Conservation (phyloP, 2,113 vertebrate species). For the Pyrgilauda ruficollis region DNA sequence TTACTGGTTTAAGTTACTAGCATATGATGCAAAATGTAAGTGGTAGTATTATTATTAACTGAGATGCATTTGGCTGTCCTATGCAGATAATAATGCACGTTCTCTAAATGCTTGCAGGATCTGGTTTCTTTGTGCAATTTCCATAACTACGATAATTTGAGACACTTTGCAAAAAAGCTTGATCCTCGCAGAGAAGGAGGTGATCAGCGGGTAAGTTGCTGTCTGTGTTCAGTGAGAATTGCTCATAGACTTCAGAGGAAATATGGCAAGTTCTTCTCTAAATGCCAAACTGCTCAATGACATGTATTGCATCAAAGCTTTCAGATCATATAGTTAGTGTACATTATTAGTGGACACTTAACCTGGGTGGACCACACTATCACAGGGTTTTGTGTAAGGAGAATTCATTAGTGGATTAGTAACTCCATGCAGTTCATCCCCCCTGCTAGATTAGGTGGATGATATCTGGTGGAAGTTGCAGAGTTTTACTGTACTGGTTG, state of each 20-base stretch:
- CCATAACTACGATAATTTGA: slow-evolving; percentile 98
- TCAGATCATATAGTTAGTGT: background rate
- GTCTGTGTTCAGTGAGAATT: background rate
- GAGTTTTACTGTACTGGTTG: background rate
- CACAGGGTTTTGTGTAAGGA: background rate
- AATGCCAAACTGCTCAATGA: slow-evolving; percentile 28
- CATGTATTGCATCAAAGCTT: slow-evolving; percentile 48
- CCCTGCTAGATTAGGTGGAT: background rate
- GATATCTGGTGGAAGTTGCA: background rate
- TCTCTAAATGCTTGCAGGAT: slow-evolving; percentile 78
- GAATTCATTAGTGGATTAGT: background rate
- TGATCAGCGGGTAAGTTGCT: slow-evolving; percentile 91
- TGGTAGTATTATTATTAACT: background rate
- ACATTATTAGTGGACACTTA: background rate
- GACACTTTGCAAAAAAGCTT: slow-evolving; percentile 98
- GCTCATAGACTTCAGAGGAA: background rate
- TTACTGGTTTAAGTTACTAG: background rate
- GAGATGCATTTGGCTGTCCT: background rate
- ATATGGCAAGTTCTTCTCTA: background rate
- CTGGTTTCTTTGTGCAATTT: slow-evolving; percentile 96
- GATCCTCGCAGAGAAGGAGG: slow-evolving; percentile 97
- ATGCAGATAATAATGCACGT: background rate
- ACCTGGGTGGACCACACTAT: background rate
- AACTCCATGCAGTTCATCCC: background rate
- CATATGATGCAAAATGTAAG: background rate